These are phyloP conservation scores for Caloenas nicobarica DNA, from an alignment of 2,113 vertebrate species.

Conservation along the genomic window DNA sequence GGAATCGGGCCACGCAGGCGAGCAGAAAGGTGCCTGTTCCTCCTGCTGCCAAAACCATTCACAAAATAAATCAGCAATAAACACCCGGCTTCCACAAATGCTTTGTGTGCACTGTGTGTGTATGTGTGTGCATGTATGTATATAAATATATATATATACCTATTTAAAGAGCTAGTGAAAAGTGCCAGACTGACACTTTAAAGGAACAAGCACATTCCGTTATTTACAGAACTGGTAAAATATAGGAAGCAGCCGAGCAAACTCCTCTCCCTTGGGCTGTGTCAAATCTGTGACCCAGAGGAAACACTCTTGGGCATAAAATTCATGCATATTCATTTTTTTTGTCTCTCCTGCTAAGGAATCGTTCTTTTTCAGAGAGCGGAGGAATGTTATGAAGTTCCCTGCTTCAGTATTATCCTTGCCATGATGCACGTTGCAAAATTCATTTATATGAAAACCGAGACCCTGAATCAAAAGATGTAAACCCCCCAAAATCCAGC, in stretches of 20 bases:
- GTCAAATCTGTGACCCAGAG: background rate
- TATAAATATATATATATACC: background rate
- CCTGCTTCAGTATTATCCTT: background rate
- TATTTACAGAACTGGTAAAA: background rate
- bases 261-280: background rate
- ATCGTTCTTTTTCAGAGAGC: background rate
- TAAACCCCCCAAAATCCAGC: background rate
- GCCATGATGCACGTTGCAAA: background rate
- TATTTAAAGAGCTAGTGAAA: background rate
- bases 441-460: background rate
- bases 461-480: background rate
- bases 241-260: background rate
- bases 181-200: background rate
- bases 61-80: background rate
- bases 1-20: background rate
- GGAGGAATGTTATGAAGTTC: background rate
- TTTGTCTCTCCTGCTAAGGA: background rate
- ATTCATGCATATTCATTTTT: background rate
- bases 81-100: background rate
- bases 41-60: background rate
- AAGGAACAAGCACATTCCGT: background rate
- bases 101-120: background rate
- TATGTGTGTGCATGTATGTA: background rate
- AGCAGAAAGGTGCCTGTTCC: background rate
- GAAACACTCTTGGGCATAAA: background rate